phyloP scores from a whole-genome alignment of 2,888 invertebrate genomes.

The Trisateles emortualis region DNA sequence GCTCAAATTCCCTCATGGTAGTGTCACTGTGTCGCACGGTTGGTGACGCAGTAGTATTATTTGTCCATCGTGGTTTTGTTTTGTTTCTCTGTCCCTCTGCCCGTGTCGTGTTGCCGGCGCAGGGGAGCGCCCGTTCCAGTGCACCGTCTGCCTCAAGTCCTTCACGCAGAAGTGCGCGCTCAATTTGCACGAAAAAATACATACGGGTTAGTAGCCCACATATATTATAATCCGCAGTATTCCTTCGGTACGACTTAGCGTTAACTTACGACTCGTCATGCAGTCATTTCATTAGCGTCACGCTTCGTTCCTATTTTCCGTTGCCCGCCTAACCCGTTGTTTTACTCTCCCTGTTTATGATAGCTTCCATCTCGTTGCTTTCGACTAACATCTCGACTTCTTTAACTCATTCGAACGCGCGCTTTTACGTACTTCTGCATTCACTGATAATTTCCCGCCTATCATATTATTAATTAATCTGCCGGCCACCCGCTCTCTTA shows the following conservation, averaged over 20 bases:
- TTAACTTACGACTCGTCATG: conserved; percentile 66
- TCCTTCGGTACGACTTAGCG: conserved; percentile 76
- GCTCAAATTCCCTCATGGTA: conserved; percentile 80
- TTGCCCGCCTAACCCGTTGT: conserved; percentile 83
- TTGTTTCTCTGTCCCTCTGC: conserved; percentile 86
- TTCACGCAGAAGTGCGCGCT: conserved; percentile 89
- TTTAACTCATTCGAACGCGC: conserved; percentile 72
- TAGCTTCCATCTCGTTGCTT: conserved; percentile 84
- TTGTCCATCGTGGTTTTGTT: conserved; percentile 87
- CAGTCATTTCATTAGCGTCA: conserved; percentile 82
- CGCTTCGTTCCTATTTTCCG: conserved; percentile 82
- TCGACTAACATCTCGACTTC: conserved; percentile 79
- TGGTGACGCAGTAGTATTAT: conserved; percentile 67
- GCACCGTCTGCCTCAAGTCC: conserved; percentile 88
- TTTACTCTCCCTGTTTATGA: conserved; percentile 70
- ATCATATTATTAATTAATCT: conserved; percentile 62
- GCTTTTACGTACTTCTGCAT: conserved; percentile 82
- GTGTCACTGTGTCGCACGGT: conserved; percentile 49
- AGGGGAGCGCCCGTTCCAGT: conserved; percentile 88
- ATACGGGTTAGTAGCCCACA: conserved; percentile 88
- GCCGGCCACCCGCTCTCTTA: conserved; percentile 64
- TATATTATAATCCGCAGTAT: conserved; percentile 77
- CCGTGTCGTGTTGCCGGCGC: conserved; percentile 70
- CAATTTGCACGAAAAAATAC: conserved; percentile 88
- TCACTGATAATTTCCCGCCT: conserved; percentile 65